Base-by-base conservation (phyloP, 2,888 invertebrate species). In the Tachystola acroxantha region DNA sequence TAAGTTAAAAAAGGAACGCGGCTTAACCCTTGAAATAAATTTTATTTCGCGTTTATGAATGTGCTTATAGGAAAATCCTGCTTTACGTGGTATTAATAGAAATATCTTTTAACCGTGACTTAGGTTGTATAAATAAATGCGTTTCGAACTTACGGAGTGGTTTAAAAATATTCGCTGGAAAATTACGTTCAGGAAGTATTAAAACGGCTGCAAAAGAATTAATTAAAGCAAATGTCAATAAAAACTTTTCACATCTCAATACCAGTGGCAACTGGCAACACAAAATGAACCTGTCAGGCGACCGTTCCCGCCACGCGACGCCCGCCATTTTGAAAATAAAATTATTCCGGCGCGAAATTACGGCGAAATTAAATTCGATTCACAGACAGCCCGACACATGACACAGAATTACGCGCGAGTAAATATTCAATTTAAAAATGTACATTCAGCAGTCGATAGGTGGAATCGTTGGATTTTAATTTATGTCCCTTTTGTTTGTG, bases 361-460 rank as follows among this genome's bases (percentile, higher is more conserved):
- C 57, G 53, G 46, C 55, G 50, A 64, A 72, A 71, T 75, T 70
- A 56, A 71, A 66, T 71, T 56, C 48, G 53, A 59, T 43, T 46
- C 49, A 26, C 40, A 40, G 49, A 50, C 52, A 47, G 49, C 42
- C 26, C 36, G 47, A 42, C 47, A 41, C 46, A 51, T 54, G 53
- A 54, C 53, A 46, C 35, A 46, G 40, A 50, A 50, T 51, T 48
- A 50, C 46, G 47, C 46, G 37, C 41, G 52, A 48, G 49, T 53
- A 57, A 63, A 57, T 48, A 56, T 60, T 54, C 46, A 51, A 52
- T 57, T 57, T 53, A 43, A 32, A 24, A 48, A 53, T 47, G 48
- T 48, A 42, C 34, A 39, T 31, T 22, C 30, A 28, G 19, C 28
- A 11, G 31, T 19, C 12, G 34, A 39, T 34, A 31, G 3, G 16